Conservation (phyloP, 1,140 invertebrate species). For the Gonatopus flavifemur region DNA sequence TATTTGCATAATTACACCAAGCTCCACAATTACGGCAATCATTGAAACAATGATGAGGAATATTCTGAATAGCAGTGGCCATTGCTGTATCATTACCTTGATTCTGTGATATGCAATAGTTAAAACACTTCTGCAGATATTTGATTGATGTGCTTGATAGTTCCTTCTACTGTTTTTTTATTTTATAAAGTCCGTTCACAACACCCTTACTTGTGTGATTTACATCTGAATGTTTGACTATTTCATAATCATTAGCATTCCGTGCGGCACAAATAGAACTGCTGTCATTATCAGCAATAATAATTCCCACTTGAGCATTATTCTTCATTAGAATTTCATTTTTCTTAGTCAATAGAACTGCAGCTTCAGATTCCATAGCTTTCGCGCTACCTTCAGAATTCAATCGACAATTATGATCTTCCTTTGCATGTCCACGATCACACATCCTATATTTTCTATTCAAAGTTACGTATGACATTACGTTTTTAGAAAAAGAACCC, state of each 20-base stretch:
- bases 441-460: slow-evolving; percentile 4
- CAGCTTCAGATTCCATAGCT: slow-evolving; percentile 2
- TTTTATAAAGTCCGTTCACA: slow-evolving; percentile 4
- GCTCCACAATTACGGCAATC: slow-evolving; percentile 2
- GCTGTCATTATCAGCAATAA: slow-evolving; percentile 1
- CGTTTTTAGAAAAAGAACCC: slow-evolving; percentile 1
- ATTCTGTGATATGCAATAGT: slow-evolving; percentile 9
- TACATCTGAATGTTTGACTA: slow-evolving; percentile 12
- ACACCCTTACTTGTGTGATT: slow-evolving; percentile 18
- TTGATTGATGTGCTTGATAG: slow-evolving; percentile 2
- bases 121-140: slow-evolving; percentile 11
- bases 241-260: slow-evolving; percentile 1
- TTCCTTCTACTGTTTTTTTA: slow-evolving; percentile 9
- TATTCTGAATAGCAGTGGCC: slow-evolving; percentile 5
- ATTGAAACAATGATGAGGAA: slow-evolving; percentile 9
- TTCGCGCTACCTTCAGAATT: slow-evolving; percentile 4
- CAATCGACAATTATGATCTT: slow-evolving; percentile 1
- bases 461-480: not conserved
- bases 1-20: slow-evolving; percentile 11
- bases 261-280: slow-evolving; percentile 1
- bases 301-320: not conserved
- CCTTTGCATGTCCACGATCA: not conserved
- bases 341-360: not conserved
- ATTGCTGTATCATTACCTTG: not conserved
- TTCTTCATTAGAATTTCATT: not conserved